These are phyloP conservation scores for Tricholauxania praeusta DNA, from an alignment of 2,888 invertebrate species.

Conservation along the genomic window DNA sequence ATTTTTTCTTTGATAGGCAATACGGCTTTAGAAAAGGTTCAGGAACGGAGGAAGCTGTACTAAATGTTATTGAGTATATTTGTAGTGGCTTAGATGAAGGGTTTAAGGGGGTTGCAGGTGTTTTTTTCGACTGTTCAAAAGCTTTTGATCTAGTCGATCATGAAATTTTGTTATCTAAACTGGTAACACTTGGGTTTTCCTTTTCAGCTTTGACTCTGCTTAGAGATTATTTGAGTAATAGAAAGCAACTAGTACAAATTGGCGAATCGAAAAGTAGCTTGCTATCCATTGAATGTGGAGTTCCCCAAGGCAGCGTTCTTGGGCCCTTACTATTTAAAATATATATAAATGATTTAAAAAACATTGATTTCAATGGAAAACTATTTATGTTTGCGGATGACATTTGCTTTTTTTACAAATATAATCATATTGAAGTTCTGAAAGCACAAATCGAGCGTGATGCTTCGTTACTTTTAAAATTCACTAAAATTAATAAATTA, in stretches of 20 bases:
- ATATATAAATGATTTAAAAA: too few relatives aligned
- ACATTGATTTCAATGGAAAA: too few relatives aligned
- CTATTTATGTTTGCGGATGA: too few relatives aligned
- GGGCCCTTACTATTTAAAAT: not conserved
- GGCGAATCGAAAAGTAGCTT: not conserved
- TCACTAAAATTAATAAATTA: too few relatives aligned
- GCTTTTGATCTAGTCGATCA: constrained; percentile 4
- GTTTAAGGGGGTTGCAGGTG: not conserved
- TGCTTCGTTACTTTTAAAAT: too few relatives aligned
- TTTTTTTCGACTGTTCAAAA: not conserved
- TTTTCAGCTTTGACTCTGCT: not conserved
- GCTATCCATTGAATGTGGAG: not conserved
- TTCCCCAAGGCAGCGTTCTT: not conserved
- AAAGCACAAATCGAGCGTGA: too few relatives aligned
- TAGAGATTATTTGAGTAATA: not conserved
- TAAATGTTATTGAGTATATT: too few relatives aligned
- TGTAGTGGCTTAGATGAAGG: not conserved
- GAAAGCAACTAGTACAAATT: not conserved
- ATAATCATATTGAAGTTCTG: too few relatives aligned
- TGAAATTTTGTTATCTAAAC: not conserved
- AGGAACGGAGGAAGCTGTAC: too few relatives aligned
- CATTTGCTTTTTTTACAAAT: too few relatives aligned
- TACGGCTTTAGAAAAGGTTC: too few relatives aligned
- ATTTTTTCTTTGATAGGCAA: too few relatives aligned
- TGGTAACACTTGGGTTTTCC: not conserved